Percentiles rank a stretch among this genome's conserved stretches.
Evolutionary conservation across 2,797 vertebrate genomes (phyloP).

Genomic region (Spondyliosoma cantharus): DNA sequence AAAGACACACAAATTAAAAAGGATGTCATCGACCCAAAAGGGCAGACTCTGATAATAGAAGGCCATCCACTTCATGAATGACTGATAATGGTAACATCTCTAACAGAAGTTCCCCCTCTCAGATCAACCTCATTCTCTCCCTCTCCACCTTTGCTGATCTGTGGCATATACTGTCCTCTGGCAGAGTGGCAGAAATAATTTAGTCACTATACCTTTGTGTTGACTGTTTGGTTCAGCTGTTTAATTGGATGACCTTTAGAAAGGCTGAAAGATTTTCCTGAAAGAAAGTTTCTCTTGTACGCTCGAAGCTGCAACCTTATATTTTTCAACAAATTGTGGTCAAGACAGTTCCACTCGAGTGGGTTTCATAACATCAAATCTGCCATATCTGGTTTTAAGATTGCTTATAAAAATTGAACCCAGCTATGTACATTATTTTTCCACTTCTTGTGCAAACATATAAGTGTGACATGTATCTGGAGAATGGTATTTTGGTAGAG

Average conservation of each 20-base stretch:
- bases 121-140: constrained; percentile 16
- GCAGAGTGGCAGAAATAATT: constrained; percentile 6
- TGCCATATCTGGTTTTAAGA: neutral
- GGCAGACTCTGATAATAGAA: constrained; percentile 65
- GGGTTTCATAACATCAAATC: neutral
- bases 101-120: constrained; percentile 1
- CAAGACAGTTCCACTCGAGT: neutral
- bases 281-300: constrained; percentile 1
- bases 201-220: neutral
- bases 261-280: neutral
- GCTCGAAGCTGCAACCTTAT: neutral
- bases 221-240: constrained; percentile 1
- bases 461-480: constrained; percentile 11
- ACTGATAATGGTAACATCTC: constrained; percentile 53
- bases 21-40: constrained; percentile 53
- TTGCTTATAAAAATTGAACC: constrained; percentile 13
- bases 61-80: constrained; percentile 54
- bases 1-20: constrained; percentile 54
- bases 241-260: neutral
- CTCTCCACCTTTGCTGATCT: neutral
- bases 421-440: constrained; percentile 10
- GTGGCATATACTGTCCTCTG: constrained; percentile 4
- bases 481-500: constrained; percentile 28
- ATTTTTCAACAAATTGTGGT: neutral
- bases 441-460: constrained; percentile 10